Evolutionary conservation across 2,797 vertebrate genomes (phyloP).

Genomic region (Coregonus suidteri): DNA sequence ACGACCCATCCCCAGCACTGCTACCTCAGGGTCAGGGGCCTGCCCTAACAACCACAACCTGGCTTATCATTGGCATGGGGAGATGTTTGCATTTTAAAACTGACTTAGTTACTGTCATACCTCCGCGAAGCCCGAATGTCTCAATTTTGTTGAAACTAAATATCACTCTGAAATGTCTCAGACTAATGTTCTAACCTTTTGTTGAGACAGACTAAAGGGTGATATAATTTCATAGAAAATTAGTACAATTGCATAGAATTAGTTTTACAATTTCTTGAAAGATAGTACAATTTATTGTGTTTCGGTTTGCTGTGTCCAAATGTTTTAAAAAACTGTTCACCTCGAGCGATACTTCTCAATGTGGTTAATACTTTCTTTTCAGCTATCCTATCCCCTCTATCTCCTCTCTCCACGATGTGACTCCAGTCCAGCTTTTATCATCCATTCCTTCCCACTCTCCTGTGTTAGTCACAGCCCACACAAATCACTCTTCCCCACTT

Average conservation of each 20-base stretch:
- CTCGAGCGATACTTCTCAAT: too few relatives aligned
- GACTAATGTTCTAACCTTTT: not conserved
- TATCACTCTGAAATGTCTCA: not conserved
- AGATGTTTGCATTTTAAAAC: not conserved
- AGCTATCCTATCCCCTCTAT: not conserved
- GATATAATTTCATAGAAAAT: too few relatives aligned
- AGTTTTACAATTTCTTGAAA: too few relatives aligned
- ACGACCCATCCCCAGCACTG: constrained; percentile 64
- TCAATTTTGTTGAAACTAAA: too few relatives aligned
- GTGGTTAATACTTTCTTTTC: too few relatives aligned
- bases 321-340: not conserved
- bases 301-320: too few relatives aligned
- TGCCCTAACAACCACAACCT: not conserved
- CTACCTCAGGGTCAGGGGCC: constrained; percentile 84
- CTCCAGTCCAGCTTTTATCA: constrained; percentile 21
- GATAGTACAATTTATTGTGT: too few relatives aligned
- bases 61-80: not conserved
- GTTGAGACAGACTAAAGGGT: too few relatives aligned
- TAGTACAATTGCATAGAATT: too few relatives aligned
- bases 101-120: too few relatives aligned
- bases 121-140: too few relatives aligned
- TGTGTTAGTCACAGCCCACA: constrained; percentile 42
- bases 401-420: constrained; percentile 7
- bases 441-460: constrained; percentile 42
- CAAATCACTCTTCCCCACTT: constrained; percentile 16